Evolutionary conservation across 2,797 vertebrate genomes (phyloP), one percentile per base, ranked within the genome.

Genomic region (Pseudotriccus pelzelni): DNA sequence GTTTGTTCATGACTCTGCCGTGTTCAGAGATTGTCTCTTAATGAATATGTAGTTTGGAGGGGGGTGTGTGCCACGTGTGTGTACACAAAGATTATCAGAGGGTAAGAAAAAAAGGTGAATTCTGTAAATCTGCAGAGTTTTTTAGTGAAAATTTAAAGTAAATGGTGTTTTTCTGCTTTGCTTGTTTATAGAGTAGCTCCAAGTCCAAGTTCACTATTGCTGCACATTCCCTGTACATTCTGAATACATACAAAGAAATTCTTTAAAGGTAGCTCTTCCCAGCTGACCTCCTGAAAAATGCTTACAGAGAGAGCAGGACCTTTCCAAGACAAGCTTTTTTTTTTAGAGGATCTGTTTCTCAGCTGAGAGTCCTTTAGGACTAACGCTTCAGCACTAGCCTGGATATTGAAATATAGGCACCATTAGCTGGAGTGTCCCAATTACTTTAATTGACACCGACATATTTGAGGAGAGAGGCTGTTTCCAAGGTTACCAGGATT

Each of bases 361-460:
- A 36, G 67, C 64, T 75, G 75, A 80, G 73, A 52, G 70, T 92
- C 80, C 67, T 90, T 55, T 63, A 91, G 80, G 82, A 72, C 69
- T 81, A 55, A 80, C 21, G 25, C 74, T 67, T 82, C 23, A 27
- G 77, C 77, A 16, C 72, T 25, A 72, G 81, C 75, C 84, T 95
- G 89, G 92, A 70, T 95, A 89, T 87, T 93, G 84, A 93, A 92
- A 94, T 92, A 67, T 49, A 43, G 12, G 64, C 88, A 60, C 84
- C 72, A 80, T 95, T 96, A 95, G 60, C 74, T 96, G 70, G 84
- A 94, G 90, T 96, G 95, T 93, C 94, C 94, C 86, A 93, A 89
- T 96, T 97, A 95, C 88, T 96, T 96, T 90, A 96, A 96, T 94
- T 96, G 92, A 92, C 84, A 68, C 9, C 41, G 72, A 67, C 68